Evolutionary conservation across 2,797 vertebrate species (phyloP), one percentile per base, ranked within the genome.

Genomic region (Fringilla coelebs): DNA sequence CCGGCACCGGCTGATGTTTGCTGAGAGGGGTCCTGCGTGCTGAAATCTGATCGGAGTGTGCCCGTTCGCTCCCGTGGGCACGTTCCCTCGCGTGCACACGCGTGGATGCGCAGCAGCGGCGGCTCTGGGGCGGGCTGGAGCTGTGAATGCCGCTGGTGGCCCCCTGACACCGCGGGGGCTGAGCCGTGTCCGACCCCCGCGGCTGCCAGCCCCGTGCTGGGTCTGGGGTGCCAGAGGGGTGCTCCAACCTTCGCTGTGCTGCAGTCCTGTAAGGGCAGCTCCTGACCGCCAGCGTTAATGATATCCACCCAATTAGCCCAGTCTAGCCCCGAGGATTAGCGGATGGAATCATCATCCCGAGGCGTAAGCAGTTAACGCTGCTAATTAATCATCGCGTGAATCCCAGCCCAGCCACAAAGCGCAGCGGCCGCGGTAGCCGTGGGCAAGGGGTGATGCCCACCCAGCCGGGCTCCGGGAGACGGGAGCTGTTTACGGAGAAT

Each of bases 221-320:
- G 5, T 66, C 46, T 19, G 8, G 28, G 46, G 49, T 67, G 52
- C 58, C 58, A 2, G 32, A 43, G 32, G n/a, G 43, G 26, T 12
- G 34, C 31, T 52, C 38, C 80, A 65, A 15, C 51, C 51, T 65
- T 38, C 8, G 6, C 29, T 26, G 49, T 2, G 51, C 58, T 16
- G n/a, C 58, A 34, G 1, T 25, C 26, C 52, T 20, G 6, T 14
- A 41, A 10, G 13, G 10, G 79, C 75, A 9, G 81, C 74, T 83
- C 63, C 88, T 26, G 76, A 17, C 87, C 17, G 19, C 63, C 70
- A 4, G 90, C 76, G 3, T 79, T 91, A 86, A 86, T 54, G 93
- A 89, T 57, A 96, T 90, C 96, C 83, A 75, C 85, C 83, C 96
- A 94, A 93, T 96, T 95, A 96, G 90, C 83, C 4, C 61, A 76